Conservation (phyloP, 2,888 invertebrate species). For the Magallana nippona region DNA sequence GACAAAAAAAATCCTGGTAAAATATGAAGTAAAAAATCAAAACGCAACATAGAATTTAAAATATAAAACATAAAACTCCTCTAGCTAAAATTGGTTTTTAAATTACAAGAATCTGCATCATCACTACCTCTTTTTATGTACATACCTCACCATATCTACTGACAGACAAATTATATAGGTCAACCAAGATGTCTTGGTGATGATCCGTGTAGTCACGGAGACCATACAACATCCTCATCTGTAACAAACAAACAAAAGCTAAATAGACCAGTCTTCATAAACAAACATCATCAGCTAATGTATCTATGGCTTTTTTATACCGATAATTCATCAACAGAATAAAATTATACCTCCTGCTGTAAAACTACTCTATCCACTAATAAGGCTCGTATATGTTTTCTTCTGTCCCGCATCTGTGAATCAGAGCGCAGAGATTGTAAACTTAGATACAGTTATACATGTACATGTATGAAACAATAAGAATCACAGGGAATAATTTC, state of each 20-base stretch:
- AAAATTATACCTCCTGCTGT: slow-evolving; percentile 83
- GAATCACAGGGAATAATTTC: too few relatives aligned
- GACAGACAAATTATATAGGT: slow-evolving; percentile 84
- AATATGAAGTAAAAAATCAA: too few relatives aligned
- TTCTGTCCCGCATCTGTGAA: slow-evolving; percentile 83
- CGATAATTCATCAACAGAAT: too few relatives aligned
- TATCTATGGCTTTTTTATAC: neutral
- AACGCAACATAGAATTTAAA: too few relatives aligned
- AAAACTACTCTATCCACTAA: slow-evolving; percentile 85
- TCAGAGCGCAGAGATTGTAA: slow-evolving; percentile 36
- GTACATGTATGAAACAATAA: neutral
- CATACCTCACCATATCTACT: slow-evolving; percentile 86
- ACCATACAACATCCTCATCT: slow-evolving; percentile 79
- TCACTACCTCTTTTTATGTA: neutral
- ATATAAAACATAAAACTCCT: too few relatives aligned
- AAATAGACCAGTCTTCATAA: neutral
- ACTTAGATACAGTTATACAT: neutral
- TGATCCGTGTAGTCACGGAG: slow-evolving; percentile 82
- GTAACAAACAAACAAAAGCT: slow-evolving; percentile 54
- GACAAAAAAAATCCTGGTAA: too few relatives aligned
- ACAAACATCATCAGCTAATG: neutral
- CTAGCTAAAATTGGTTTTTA: too few relatives aligned
- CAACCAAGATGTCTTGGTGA: slow-evolving; percentile 84
- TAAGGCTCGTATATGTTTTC: slow-evolving; percentile 84
- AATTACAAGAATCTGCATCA: neutral